phyloP scores from a whole-genome alignment of 2,888 invertebrate species.

The Nephrotoma guestfalica region DNA sequence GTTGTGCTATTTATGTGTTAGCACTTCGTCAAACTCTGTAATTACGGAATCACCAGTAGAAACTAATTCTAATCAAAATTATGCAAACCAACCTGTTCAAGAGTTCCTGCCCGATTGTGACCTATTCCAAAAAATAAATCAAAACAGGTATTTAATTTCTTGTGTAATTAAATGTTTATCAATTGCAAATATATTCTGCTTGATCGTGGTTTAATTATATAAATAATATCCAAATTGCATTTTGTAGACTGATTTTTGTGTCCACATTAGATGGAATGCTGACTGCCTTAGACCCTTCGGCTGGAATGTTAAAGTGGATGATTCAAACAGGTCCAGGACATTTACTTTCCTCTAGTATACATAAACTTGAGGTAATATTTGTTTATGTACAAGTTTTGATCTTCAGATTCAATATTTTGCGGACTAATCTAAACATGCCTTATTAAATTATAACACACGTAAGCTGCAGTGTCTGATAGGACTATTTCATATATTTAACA shows the following conservation, averaged over 20 bases:
- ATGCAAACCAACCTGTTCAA: background rate
- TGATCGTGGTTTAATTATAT: background rate
- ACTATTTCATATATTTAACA: background rate
- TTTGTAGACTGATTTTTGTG: slow-evolving; percentile 56
- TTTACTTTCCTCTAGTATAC: slow-evolving; percentile 77
- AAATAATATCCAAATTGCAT: background rate
- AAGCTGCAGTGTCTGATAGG: background rate
- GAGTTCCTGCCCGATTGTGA: background rate
- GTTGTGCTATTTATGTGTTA: background rate
- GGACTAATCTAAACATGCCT: too few species aligned
- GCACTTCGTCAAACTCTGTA: background rate
- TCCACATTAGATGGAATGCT: slow-evolving; percentile 84
- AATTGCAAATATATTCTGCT: background rate
- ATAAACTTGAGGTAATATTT: slow-evolving; percentile 58
- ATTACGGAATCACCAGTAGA: background rate
- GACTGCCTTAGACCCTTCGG: slow-evolving; percentile 60
- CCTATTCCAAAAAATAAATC: background rate
- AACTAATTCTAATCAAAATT: background rate
- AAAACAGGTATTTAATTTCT: background rate
- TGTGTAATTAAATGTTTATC: background rate
- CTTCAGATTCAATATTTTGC: background rate
- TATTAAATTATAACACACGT: too few species aligned
- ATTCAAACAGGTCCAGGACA: slow-evolving; percentile 59
- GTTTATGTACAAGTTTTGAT: slow-evolving; percentile 3
- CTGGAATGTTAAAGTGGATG: slow-evolving; percentile 62